Base-by-base conservation (phyloP, 1,140 invertebrate genomes). In the Penaeus vannamei region DNA sequence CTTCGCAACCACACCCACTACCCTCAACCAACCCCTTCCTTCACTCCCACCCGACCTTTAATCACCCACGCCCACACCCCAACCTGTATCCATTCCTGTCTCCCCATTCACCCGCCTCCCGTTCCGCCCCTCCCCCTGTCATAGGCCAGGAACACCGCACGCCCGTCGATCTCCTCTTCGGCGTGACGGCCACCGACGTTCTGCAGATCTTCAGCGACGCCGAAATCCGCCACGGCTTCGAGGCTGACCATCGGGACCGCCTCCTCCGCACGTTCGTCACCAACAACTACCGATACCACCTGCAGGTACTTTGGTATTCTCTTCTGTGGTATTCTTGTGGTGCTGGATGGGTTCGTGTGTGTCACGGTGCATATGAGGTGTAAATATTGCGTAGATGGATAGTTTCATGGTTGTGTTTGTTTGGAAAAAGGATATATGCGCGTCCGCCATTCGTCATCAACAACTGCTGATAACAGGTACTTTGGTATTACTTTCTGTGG, bases 261-360 rank as follows among this genome's bases (percentile, higher is more conserved):
- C 98, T 99, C 92, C 95, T 99, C 91, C 95, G 98, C 91, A 99
- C 98, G 19, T 97, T 99, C 92, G 96, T 98, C 29, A 95, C 98
- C 81, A 99, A 99, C 93, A 96, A 97, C 62, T 98, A 98, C 94
- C 94, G 95, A 81, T 98, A 97, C 93, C 94, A 95, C 91, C 92
- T 94, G 36, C 93, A 94, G 91, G 90, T 91, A 60, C 82, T 84
- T 53, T 0, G 46, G 32, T 61, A 22, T 59, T 59, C 10, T 7
- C 12, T 32, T 79, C 22, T 23, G 22, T 61, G 8, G 22, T 23
- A 10, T n/a, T 59, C 81, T 14, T 29, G 29, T 83, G 19, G 10
- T 20, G 42, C 46, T 82, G 42, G 14, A 42, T 42, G 36, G 36
- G 36, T 4, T 4, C 4, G 36, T 4, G 36, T 42, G 4, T 42